Percentiles rank a stretch among this genome's conserved stretches.
Conservation (phyloP, 2,113 vertebrate genomes). For the Empidonax traillii region DNA sequence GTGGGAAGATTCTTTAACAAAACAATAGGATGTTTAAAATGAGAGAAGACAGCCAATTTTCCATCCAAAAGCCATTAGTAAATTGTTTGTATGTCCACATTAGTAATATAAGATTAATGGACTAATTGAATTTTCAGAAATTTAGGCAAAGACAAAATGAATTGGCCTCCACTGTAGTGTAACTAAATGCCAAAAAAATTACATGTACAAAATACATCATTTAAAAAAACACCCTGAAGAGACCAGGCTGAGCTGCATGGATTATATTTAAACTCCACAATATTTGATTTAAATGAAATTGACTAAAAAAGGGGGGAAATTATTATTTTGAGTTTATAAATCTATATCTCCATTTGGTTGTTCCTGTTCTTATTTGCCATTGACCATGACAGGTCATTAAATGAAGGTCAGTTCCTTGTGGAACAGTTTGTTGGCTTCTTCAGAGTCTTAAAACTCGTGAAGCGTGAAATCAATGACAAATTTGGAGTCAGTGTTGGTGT, state of each 20-base stretch:
- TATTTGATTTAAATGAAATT: background rate
- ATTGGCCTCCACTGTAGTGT: background rate
- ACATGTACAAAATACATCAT: background rate
- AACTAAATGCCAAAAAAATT: background rate
- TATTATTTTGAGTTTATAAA: background rate
- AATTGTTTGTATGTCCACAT: background rate
- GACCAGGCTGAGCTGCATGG: background rate
- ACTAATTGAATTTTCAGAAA: background rate
- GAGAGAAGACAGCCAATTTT: background rate
- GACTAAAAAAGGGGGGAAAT: background rate
- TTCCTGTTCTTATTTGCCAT: background rate
- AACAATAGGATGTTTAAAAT: background rate
- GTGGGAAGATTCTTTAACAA: background rate
- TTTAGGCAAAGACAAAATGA: background rate
- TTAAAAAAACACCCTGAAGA: background rate
- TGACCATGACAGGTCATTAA: background rate
- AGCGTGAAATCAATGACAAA: background rate
- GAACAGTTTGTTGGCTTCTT: constrained; percentile 2
- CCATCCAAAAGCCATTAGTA: background rate
- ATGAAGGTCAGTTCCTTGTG: background rate
- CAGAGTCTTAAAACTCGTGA: background rate
- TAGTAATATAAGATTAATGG: background rate
- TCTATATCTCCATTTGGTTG: background rate
- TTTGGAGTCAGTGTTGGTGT: background rate
- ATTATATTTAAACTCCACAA: background rate